Base-by-base conservation (phyloP, 2,113 vertebrate genomes). In the Elaphurus davidianus region DNA sequence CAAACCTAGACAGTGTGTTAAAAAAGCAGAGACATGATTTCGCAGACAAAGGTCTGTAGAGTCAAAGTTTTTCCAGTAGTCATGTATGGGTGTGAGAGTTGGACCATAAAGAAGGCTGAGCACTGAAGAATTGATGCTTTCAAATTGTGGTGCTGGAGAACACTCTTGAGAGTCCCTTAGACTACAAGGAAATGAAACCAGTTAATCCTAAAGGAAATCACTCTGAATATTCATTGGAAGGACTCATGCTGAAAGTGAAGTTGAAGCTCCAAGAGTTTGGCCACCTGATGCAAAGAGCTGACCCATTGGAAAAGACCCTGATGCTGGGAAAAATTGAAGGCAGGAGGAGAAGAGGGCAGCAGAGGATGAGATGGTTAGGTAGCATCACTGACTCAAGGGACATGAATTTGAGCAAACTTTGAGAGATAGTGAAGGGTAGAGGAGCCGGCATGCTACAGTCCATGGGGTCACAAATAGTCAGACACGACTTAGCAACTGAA, bases 41-140 rank as follows among this genome's bases (percentile, higher is more conserved):
- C 0, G 1, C 0, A 0, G 12, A 76, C 40, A 43, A 76, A 76
- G 40, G 1, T 76, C 40, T 6, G 0, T 25, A 17, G n/a, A 40
- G n/a, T 74, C 67, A 74, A 71, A 36, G 12, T 27, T 43, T 76
- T 43, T 27, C 71, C 36, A 27, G 23, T 43, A 27, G 40, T 76
- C 40, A 76, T 27, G 71, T 43, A 43, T 76, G 71, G 71, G 27
- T 43, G 23, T 76, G 71, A 76, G 40, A 43, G 40, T 7, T 76
- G 40, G 40, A 43, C 23, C 40, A 43, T 43, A 27, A 43, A 76
- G 40, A 43, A 76, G 12, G 23, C 36, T 43, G 71, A 43, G 12
- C 25, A 43, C 13, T 76, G 40, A 76, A 76, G 71, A 76, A 43
- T 2, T 27, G 40, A 76, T 43, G 23, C 40, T 76, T 27, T 76